Conservation (phyloP, 2,797 vertebrate species). For the Parauchenoglanis ngamensis region DNA sequence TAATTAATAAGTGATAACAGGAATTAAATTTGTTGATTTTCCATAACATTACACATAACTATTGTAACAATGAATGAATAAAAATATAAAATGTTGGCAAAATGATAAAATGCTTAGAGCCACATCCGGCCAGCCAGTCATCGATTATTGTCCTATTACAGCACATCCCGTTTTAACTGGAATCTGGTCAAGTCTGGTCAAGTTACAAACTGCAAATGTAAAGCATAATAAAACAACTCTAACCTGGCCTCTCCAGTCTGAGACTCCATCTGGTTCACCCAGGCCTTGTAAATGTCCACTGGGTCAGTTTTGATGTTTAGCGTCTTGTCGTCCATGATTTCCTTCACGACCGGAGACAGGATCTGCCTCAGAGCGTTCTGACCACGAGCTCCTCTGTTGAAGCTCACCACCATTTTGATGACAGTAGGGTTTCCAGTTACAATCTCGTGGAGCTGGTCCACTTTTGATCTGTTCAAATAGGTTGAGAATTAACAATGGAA, state of each 20-base stretch:
- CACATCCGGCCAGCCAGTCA: not conserved
- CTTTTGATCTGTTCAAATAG: slow-evolving; percentile 83
- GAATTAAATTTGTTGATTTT: not conserved
- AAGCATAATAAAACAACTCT: slow-evolving; percentile 21
- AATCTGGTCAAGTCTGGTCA: not conserved
- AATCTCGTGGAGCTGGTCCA: slow-evolving; percentile 97
- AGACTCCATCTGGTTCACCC: slow-evolving; percentile 99
- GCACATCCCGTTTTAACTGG: not conserved
- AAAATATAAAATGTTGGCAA: not conserved
- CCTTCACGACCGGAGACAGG: slow-evolving; percentile 92
- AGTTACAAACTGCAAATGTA: not conserved
- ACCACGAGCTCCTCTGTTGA: slow-evolving; percentile 91
- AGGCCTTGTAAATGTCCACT: slow-evolving; percentile 97
- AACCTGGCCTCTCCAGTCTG: slow-evolving; percentile 97
- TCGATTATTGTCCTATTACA: too few relatives aligned
- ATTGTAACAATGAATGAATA: not conserved
- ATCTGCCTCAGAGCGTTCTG: slow-evolving; percentile 96
- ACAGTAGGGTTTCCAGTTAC: slow-evolving; percentile 96
- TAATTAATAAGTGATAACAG: not conserved
- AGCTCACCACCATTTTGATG: slow-evolving; percentile 99
- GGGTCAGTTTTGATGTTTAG: slow-evolving; percentile 98
- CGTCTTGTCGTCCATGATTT: slow-evolving; percentile 95
- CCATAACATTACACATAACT: not conserved
- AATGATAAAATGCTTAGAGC: too few relatives aligned
- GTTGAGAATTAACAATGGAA: not conserved